These are phyloP conservation scores for Litoditis marina DNA, from an alignment of 2,888 invertebrate species.

Conservation along the genomic window DNA sequence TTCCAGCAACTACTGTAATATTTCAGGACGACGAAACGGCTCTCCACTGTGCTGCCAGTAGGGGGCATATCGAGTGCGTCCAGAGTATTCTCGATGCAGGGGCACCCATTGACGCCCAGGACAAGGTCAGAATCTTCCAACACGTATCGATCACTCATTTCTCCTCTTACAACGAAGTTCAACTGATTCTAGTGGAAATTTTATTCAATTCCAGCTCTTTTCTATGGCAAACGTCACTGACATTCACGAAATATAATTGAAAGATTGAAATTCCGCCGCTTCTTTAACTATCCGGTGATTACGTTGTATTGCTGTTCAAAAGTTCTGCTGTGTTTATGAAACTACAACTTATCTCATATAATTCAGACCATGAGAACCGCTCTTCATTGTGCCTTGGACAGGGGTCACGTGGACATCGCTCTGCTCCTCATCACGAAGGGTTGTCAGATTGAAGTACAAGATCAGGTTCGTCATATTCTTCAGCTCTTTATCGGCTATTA, in stretches of 20 bases:
- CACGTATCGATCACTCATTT: not conserved
- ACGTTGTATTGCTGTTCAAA: too few species aligned
- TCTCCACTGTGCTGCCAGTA: conserved; percentile 66
- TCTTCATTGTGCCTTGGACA: conserved; percentile 69
- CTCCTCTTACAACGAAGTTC: conserved; percentile 10
- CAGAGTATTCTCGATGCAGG: conserved; percentile 66
- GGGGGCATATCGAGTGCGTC: conserved; percentile 68
- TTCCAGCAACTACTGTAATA: too few species aligned
- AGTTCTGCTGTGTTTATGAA: too few species aligned
- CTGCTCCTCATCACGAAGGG: conserved; percentile 69
- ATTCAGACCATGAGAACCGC: conserved; percentile 69
- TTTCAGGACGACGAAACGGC: conserved; percentile 67
- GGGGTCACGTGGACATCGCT: conserved; percentile 66
- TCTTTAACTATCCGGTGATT: too few species aligned
- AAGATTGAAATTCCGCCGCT: too few species aligned
- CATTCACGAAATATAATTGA: too few species aligned
- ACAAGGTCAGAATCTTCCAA: conserved; percentile 63
- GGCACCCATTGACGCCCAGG: conserved; percentile 65
- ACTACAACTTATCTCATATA: too few species aligned
- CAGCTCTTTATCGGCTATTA: not conserved
- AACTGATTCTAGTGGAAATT: conserved; percentile 61
- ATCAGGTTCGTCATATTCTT: conserved; percentile 32
- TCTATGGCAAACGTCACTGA: too few species aligned
- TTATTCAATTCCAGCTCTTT: too few species aligned
- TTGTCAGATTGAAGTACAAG: conserved; percentile 67